A percentile compares a stretch with the other conserved stretches of the same genome.
Conservation (phyloP, 2,888 invertebrate species). For the Harmothoe impar region DNA sequence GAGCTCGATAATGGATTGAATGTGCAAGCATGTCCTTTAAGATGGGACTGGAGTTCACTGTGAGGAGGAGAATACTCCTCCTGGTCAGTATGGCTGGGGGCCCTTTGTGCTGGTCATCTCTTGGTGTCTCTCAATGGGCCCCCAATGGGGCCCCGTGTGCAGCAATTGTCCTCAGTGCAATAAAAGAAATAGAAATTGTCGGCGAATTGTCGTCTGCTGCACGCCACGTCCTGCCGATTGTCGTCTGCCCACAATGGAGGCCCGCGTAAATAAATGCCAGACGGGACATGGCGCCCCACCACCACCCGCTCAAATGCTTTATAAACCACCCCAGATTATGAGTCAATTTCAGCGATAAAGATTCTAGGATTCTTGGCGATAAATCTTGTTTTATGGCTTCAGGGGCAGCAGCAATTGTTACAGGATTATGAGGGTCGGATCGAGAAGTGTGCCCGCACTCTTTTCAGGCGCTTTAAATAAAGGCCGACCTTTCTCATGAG, state of each 20-base stretch:
- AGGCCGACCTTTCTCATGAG: constrained; percentile 14
- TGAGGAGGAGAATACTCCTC: neutral
- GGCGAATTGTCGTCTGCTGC: neutral
- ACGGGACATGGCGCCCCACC: neutral
- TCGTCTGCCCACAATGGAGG: neutral
- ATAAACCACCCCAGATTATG: neutral
- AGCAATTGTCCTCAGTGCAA: neutral
- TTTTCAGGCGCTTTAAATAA: neutral
- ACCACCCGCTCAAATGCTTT: neutral
- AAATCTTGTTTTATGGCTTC: constrained; percentile 15
- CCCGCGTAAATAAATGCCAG: constrained; percentile 6
- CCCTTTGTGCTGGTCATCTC: constrained; percentile 18
- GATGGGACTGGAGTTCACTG: neutral
- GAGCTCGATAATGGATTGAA: neutral
- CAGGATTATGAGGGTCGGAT: neutral
- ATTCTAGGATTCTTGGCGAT: constrained; percentile 13
- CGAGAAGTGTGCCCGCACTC: neutral
- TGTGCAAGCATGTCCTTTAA: constrained; percentile 23
- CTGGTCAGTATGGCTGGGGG: neutral
- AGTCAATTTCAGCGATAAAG: constrained; percentile 13
- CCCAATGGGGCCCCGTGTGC: neutral
- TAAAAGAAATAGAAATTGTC: constrained; percentile 39
- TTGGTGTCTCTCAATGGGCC: neutral
- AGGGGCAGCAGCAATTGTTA: neutral
- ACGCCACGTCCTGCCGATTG: constrained; percentile 18